Base-by-base conservation (phyloP, 2,888 invertebrate species). In the Pseudococcus jackbeardsleyi region DNA sequence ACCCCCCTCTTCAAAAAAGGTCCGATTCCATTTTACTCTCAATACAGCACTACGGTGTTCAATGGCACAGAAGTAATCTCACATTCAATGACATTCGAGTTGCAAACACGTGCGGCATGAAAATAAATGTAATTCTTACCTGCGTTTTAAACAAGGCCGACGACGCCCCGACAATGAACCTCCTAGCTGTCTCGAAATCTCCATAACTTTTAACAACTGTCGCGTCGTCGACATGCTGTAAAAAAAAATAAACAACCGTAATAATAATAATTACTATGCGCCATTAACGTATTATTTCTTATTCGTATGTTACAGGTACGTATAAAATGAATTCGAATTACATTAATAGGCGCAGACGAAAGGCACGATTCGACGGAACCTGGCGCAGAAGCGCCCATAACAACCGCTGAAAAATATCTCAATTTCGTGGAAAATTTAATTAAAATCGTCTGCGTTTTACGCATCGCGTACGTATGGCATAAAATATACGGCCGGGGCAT, bases 371-470 rank as follows among this genome's bases (percentile, higher is more conserved):
- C 3, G 1, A 19, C 19, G 19, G 59, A 59, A 59, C 59, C 19
- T 19, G 59, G 59, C 59, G 59, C n/a, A 59, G 59, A 59, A 59
- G 59, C 59, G 8, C 59, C 59, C 59, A 59, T 72, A 72, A 72
- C 68, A 15, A 72, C 68, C 33, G 22, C 68, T 33, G 33, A 72
- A 72, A 72, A 72, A 72, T 72, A 72, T 33, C 68, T 72, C 68
- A 72, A 72, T 72, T 72, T 72, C 26, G 68, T 33, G 68, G 22
- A 72, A 72, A 72, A 72, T 72, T 72, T 72, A 72, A 72, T 72
- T 72, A 72, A 72, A 72, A 72, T 72, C 33, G 22, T 72, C 33
- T 59, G 19, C 59, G 59, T 72, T 33, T 12, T 6, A 72, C 68
- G 22, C 33, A 72, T 2, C 33, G 12, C 68, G 59, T 59, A 46